Percentiles rank a stretch among this genome's conserved stretches.
Evolutionary conservation across 2,888 invertebrate genomes (phyloP).

Genomic region (Drosophila flavopinicola): DNA sequence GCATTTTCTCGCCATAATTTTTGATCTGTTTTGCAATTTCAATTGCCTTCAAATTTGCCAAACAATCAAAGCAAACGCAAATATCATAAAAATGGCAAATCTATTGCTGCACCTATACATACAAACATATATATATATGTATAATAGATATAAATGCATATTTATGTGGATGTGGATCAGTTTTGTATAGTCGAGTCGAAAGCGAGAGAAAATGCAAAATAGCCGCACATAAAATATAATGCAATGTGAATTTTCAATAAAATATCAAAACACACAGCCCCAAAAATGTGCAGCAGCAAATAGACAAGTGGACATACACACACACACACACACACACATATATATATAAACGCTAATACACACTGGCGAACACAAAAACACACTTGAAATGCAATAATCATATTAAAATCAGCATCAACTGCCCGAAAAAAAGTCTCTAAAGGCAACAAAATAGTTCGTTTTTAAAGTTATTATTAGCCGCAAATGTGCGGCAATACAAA

Average conservation of each 20-base stretch:
- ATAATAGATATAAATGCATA: not conserved
- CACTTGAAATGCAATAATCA: conserved; percentile 80
- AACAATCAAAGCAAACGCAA: conserved; percentile 67
- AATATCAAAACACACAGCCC: conserved; percentile 44
- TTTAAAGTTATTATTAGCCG: conserved; percentile 81
- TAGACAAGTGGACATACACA: conserved; percentile 58
- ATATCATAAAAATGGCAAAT: conserved; percentile 71
- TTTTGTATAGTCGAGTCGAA: not conserved
- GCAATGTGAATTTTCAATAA: conserved; percentile 61
- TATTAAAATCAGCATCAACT: conserved; percentile 74
- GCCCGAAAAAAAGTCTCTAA: conserved; percentile 67
- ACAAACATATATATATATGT: not conserved
- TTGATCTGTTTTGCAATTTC: conserved; percentile 53
- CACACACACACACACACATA: conserved; percentile 9
- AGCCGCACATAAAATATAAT: conserved; percentile 42
- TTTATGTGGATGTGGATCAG: conserved; percentile 5
- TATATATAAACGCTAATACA: conserved; percentile 5
- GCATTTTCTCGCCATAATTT: conserved; percentile 46
- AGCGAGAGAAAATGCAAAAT: conserved; percentile 32
- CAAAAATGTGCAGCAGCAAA: conserved; percentile 43
- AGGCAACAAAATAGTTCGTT: conserved; percentile 81
- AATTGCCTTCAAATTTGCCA: conserved; percentile 76
- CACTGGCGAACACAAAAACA: conserved; percentile 25
- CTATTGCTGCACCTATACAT: conserved; percentile 54
- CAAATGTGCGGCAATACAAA: conserved; percentile 73